A percentile compares a stretch with the other conserved stretches of the same genome.
These are phyloP conservation scores for Gastrophysa polygoni DNA, from an alignment of 2,888 invertebrate genomes.

Conservation along the genomic window DNA sequence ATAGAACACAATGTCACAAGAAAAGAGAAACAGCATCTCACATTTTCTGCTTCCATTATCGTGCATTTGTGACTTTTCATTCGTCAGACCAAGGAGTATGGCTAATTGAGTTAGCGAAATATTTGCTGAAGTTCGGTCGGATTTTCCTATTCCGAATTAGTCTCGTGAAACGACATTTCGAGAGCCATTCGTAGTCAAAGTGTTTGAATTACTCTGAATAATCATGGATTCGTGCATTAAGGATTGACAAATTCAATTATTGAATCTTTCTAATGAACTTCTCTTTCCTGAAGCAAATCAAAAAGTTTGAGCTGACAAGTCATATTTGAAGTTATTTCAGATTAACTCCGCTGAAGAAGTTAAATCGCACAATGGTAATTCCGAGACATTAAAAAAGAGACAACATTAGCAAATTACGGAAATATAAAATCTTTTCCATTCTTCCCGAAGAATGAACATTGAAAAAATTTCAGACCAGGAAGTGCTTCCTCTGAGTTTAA, in stretches of 20 bases:
- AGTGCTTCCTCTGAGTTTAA: no score
- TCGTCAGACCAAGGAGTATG: conserved; percentile 1
- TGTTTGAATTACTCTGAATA: conserved; percentile 27
- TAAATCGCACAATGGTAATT: no score
- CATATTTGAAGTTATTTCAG: not conserved
- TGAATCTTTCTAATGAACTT: conserved; percentile 8
- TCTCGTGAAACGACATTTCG: conserved; percentile 23
- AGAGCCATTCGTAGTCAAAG: conserved; percentile 17
- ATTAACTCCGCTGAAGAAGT: not conserved
- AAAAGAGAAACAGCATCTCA: no score
- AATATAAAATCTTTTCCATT: no score
- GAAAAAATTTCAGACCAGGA: no score
- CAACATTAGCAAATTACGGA: no score
- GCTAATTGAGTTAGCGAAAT: conserved; percentile 28
- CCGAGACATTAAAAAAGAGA: no score
- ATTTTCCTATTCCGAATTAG: conserved; percentile 23
- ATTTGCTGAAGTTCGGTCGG: conserved; percentile 20
- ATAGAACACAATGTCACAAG: no score
- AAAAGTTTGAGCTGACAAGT: not conserved
- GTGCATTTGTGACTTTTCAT: no score
- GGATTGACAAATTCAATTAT: conserved; percentile 17
- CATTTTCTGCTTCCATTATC: no score
- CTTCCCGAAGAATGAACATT: no score
- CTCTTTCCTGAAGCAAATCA: not conserved
- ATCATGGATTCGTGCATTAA: conserved; percentile 19